Conservation (phyloP, 2,113 vertebrate genomes). For the Eptesicus fuscus region DNA sequence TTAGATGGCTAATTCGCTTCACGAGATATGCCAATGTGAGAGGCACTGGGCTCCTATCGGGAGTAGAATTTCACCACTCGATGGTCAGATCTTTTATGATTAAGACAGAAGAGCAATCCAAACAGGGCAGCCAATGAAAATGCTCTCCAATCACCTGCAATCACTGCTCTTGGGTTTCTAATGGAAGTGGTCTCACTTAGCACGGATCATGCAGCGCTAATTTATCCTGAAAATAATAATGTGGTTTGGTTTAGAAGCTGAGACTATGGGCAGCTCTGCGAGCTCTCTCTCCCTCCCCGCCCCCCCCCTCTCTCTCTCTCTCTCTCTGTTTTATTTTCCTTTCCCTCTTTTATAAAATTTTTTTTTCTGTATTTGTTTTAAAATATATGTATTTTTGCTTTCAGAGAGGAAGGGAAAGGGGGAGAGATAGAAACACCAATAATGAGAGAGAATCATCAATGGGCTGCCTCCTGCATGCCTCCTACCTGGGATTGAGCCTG, state of each 20-base stretch:
- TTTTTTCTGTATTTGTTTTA: too few species aligned
- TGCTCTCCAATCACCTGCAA: slow-evolving; percentile 56
- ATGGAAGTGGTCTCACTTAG: slow-evolving; percentile 58
- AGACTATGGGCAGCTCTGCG: slow-evolving; percentile 1
- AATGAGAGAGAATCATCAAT: too few species aligned
- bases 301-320: background rate
- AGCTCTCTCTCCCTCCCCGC: background rate
- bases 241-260: slow-evolving; percentile 32
- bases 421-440: too few species aligned
- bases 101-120: slow-evolving; percentile 65
- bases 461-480: too few species aligned
- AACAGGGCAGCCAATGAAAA: slow-evolving; percentile 61
- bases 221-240: slow-evolving; percentile 64
- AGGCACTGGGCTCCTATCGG: slow-evolving; percentile 63
- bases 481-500: too few species aligned
- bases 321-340: background rate
- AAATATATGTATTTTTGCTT: too few species aligned
- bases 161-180: slow-evolving; percentile 70
- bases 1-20: slow-evolving; percentile 79
- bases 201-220: background rate
- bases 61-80: slow-evolving; percentile 73
- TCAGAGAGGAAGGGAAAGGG: too few species aligned
- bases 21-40: slow-evolving; percentile 70
- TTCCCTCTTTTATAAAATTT: too few species aligned
- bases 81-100: slow-evolving; percentile 72